Conservation (phyloP, 2,113 vertebrate genomes). For the Theristicus caerulescens region DNA sequence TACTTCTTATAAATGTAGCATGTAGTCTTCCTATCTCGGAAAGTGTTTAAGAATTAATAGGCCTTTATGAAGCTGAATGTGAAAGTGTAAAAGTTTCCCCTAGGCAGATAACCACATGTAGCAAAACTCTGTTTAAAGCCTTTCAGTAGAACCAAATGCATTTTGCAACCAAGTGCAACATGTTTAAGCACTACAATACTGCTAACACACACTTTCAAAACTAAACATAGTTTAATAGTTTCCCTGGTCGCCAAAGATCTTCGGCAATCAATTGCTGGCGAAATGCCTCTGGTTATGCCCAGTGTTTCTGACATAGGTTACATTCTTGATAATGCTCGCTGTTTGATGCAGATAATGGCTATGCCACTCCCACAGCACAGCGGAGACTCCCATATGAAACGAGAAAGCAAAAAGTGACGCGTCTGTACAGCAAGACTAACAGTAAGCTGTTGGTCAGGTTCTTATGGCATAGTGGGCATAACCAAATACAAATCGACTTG, state of each 20-base stretch:
- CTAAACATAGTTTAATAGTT: neutral
- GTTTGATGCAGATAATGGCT: slow-evolving; percentile 13
- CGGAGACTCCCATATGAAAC: neutral
- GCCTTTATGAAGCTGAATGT: neutral
- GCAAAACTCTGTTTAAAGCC: neutral
- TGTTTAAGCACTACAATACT: neutral
- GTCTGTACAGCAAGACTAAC: neutral
- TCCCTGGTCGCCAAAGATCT: neutral
- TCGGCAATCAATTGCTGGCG: neutral
- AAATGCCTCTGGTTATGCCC: neutral
- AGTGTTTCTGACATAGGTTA: neutral
- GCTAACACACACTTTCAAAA: neutral
- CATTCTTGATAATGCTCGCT: neutral
- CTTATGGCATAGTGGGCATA: neutral
- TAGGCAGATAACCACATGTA: neutral
- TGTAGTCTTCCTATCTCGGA: neutral
- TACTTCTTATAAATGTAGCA: neutral
- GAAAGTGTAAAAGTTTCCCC: neutral
- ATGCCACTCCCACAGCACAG: neutral
- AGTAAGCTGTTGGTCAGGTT: neutral
- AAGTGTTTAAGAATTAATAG: neutral
- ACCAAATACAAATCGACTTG: neutral
- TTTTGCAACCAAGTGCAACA: neutral
- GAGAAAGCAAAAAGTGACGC: neutral
- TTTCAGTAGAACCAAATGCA: neutral